Conservation (phyloP, 2,113 vertebrate genomes). For the Lasiurus borealis region DNA sequence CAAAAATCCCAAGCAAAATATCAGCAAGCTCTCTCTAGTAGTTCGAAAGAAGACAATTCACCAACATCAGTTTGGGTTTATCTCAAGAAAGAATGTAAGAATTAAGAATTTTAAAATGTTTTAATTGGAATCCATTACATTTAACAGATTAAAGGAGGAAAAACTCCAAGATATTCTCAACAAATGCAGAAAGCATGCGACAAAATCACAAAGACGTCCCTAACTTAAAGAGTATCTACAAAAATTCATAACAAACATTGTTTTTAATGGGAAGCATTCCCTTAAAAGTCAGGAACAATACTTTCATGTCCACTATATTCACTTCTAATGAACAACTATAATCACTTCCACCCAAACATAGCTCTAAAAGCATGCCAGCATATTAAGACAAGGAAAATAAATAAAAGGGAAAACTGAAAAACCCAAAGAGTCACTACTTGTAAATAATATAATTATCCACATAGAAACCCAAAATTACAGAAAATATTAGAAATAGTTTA, state of each 20-base stretch:
- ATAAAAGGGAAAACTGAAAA: not conserved
- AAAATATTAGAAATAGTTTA: conserved; percentile 30
- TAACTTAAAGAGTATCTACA: not conserved
- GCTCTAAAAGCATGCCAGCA: conserved; percentile 6
- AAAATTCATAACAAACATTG: not conserved
- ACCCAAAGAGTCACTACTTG: not conserved
- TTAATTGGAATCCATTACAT: conserved; percentile 31
- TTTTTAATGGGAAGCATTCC: not conserved
- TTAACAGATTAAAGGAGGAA: conserved; percentile 29
- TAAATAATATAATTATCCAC: conserved; percentile 26
- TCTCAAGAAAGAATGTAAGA: conserved; percentile 25
- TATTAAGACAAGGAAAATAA: conserved; percentile 9
- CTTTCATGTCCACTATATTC: not conserved
- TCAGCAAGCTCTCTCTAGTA: not conserved
- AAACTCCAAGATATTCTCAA: conserved; percentile 3
- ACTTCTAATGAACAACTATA: not conserved
- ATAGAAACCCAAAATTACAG: not conserved
- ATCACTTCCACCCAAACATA: not conserved
- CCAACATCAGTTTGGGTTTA: conserved; percentile 24
- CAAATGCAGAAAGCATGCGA: not conserved
- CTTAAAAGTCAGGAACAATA: not conserved
- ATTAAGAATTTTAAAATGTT: conserved; percentile 37
- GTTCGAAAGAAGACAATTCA: not conserved
- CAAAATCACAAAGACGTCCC: not conserved
- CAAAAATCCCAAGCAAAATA: conserved; percentile 32